Evolutionary conservation across 2,113 vertebrate species (phyloP), one percentile per base, ranked within the genome.

Genomic region (Pluvialis apricaria): DNA sequence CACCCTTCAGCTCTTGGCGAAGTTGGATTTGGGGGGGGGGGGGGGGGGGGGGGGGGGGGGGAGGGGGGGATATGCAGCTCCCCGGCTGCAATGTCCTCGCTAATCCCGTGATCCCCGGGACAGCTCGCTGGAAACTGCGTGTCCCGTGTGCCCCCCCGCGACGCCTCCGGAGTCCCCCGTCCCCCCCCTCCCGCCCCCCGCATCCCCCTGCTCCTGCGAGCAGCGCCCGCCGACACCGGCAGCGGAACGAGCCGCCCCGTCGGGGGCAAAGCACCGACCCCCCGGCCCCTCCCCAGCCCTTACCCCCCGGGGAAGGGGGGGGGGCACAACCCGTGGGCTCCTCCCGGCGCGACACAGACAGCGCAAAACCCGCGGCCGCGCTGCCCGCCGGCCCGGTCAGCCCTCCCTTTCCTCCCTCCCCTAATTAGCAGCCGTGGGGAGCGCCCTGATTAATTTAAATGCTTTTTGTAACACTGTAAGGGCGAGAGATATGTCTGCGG

Each of bases 401-500:
- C 82, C 82, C 75, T 93, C 75, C 71, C 64, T 55, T 81, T 32
- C 49, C 54, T 94, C 78, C 83, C 71, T 44, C 7, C 7, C 78
- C 71, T 93, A 85, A 96, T 96, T 95, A 95, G 58, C 65, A 79
- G 77, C 94, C 69, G 47, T 64, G 70, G 90, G 85, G 90, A 93
- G 94, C 34, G 54, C 66, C 82, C 86, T 93, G 86, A 90, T 96
- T 96, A 95, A 95, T 95, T 96, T 65, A 95, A 95, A 94, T 93
- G 95, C 75, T 90, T 96, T 96, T 93, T 78, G 94, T 94, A 95
- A 94, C 84, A 91, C 73, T 91, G 87, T 84, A 94, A 92, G 87
- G 90, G 85, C n/a, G 93, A 89, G 92, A 83, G 95, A 82, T 51
- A 7, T 29, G 94, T 86, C 82, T 93, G 85, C 52, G 90, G 82